These are phyloP conservation scores for Brachionichthys hirsutus DNA, from an alignment of 2,113 vertebrate genomes.

Conservation along the genomic window DNA sequence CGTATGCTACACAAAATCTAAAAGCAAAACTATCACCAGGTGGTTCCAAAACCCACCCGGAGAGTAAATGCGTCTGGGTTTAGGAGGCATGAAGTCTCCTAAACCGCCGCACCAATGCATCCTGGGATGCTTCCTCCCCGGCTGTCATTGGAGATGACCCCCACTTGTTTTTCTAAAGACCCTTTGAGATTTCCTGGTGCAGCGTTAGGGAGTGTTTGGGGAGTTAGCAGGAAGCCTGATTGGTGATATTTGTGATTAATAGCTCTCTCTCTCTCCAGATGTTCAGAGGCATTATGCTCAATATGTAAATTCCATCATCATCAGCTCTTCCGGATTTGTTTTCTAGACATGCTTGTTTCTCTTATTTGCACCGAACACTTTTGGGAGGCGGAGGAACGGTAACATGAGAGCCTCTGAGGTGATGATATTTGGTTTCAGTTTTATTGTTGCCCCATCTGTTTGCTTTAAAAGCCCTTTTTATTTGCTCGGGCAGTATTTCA, in stretches of 20 bases:
- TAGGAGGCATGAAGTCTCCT: too few species aligned
- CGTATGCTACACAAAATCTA: too few species aligned
- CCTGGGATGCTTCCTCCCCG: constrained; percentile 2
- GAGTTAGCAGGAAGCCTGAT: constrained; percentile 58
- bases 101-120: too few species aligned
- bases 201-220: constrained; percentile 51
- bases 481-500: constrained; percentile 43
- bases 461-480: constrained; percentile 49
- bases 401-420: constrained; percentile 3
- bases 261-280: constrained; percentile 34
- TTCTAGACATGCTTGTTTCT: constrained; percentile 10
- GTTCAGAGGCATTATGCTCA: constrained; percentile 20
- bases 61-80: too few species aligned
- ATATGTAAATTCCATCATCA: constrained; percentile 56
- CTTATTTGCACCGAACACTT: neutral
- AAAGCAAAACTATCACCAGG: too few species aligned
- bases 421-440: constrained; percentile 34
- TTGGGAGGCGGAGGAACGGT: neutral
- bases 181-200: constrained; percentile 56
- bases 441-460: constrained; percentile 45
- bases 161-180: constrained; percentile 60
- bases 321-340: constrained; percentile 30
- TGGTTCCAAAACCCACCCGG: too few species aligned
- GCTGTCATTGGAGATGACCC: constrained; percentile 58
- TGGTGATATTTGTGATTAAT: constrained; percentile 64